A percentile compares a stretch with the other conserved stretches of the same genome.
These are phyloP conservation scores for Centropus bengalensis DNA, from an alignment of 2,113 vertebrate species.

Conservation along the genomic window DNA sequence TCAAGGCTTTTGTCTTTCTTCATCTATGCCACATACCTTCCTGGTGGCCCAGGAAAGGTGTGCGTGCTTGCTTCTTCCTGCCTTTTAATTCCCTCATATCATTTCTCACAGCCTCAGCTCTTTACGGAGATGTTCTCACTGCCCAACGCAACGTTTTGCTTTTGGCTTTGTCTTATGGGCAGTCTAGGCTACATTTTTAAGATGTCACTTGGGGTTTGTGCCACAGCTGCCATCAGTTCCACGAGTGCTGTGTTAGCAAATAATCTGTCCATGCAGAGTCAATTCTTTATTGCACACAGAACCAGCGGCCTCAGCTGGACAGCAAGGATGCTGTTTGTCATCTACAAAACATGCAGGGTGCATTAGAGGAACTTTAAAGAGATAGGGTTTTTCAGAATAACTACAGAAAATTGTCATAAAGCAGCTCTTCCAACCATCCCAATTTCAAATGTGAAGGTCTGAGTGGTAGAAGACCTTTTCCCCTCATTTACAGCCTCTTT, in stretches of 20 bases:
- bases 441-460: not conserved
- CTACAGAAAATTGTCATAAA: not conserved
- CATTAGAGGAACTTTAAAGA: not conserved
- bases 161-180: not conserved
- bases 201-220: not conserved
- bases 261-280: not conserved
- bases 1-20: not conserved
- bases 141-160: not conserved
- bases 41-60: not conserved
- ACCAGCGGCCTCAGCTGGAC: not conserved
- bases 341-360: rapidly evolving
- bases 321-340: not conserved
- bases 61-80: not conserved
- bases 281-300: not conserved
- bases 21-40: not conserved
- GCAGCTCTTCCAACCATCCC: too few relatives aligned
- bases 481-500: not conserved
- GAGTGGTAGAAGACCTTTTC: not conserved
- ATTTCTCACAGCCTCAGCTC: not conserved
- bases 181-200: not conserved
- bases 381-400: rapidly evolving
- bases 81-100: not conserved
- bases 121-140: not conserved
- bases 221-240: not conserved
- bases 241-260: rapidly evolving